Evolutionary conservation across 2,113 vertebrate species (phyloP).

Genomic region (Helogale parvula): DNA sequence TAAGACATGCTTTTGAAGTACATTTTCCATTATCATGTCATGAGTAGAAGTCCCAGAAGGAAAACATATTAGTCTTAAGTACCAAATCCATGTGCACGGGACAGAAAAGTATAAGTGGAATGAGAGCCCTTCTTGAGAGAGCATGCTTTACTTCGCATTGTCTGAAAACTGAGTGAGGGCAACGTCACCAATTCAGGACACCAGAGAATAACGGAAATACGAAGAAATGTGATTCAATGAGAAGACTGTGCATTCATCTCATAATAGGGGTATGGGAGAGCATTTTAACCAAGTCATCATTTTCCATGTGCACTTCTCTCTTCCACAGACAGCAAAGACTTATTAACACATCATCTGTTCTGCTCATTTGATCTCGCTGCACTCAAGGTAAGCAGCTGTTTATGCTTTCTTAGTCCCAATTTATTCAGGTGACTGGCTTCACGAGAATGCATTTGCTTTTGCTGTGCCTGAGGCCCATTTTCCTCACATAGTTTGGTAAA

Average conservation of each 20-base stretch:
- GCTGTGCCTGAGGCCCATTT: neutral
- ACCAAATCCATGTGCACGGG: neutral
- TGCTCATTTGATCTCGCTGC: neutral
- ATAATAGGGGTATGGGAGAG: neutral
- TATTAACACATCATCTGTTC: neutral
- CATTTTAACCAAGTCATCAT: neutral
- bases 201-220: neutral
- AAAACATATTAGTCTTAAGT: neutral
- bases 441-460: neutral
- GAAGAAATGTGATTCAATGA: neutral
- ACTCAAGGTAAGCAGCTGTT: neutral
- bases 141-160: neutral
- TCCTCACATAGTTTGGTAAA: neutral
- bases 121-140: rapidly evolving
- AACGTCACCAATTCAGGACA: neutral
- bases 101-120: neutral
- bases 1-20: neutral
- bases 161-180: neutral
- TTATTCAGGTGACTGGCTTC: neutral
- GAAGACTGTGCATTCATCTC: neutral
- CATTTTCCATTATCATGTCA: neutral
- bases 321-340: neutral
- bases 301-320: neutral
- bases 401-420: neutral
- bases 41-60: neutral